Evolutionary conservation across 1,140 invertebrate species (phyloP).

Genomic region (Scaptomyza montana): DNA sequence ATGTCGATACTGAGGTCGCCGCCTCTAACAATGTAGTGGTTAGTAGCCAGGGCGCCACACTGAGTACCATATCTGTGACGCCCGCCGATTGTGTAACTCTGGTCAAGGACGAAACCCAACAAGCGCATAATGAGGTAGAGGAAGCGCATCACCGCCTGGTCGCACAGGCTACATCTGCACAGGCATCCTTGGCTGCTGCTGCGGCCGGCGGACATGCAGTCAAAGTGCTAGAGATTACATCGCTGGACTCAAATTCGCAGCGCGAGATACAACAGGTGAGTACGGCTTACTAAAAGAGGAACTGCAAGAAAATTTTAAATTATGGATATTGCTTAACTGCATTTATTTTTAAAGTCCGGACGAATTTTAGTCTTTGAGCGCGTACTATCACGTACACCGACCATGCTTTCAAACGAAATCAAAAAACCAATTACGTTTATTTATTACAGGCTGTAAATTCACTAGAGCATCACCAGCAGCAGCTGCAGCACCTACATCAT

Average conservation of each 20-base stretch:
- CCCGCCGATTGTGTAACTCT: slow-evolving; percentile 70
- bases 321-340: too few species aligned
- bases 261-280: slow-evolving; percentile 80
- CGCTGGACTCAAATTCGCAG: slow-evolving; percentile 77
- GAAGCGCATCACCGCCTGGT: slow-evolving; percentile 68
- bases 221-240: slow-evolving; percentile 78
- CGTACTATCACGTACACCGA: too few species aligned
- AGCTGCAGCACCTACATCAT: slow-evolving; percentile 75
- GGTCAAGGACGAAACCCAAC: slow-evolving; percentile 71
- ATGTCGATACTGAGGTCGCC: slow-evolving; percentile 40
- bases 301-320: too few species aligned
- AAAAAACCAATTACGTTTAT: not conserved
- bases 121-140: slow-evolving; percentile 55
- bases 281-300: not conserved
- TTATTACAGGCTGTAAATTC: slow-evolving; percentile 71
- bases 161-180: slow-evolving; percentile 60
- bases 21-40: slow-evolving; percentile 59
- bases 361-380: too few species aligned
- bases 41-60: slow-evolving; percentile 62
- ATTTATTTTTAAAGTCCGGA: not conserved
- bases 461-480: slow-evolving; percentile 78
- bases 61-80: slow-evolving; percentile 70
- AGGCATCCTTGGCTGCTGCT: slow-evolving; percentile 52
- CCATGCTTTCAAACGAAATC: not conserved
- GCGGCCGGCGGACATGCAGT: slow-evolving; percentile 66